A percentile compares a stretch with the other conserved stretches of the same genome.
phyloP scores from a whole-genome alignment of 2,888 invertebrate species.

The Pteria penguin region DNA sequence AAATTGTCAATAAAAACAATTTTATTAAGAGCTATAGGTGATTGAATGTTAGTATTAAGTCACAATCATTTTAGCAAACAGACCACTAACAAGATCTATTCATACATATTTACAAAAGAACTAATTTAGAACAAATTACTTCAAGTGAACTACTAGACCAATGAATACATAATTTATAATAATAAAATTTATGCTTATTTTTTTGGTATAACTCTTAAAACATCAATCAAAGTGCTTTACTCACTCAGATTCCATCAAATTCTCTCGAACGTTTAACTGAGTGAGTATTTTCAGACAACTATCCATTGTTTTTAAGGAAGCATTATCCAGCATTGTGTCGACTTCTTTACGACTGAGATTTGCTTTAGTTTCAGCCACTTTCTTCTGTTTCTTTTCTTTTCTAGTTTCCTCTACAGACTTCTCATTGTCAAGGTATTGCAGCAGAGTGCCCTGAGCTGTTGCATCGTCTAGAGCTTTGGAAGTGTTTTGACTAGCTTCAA shows the following conservation, averaged over 20 bases:
- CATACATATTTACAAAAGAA: too few relatives aligned
- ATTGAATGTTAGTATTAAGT: too few relatives aligned
- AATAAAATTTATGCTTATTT: too few relatives aligned
- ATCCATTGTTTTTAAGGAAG: constrained; percentile 70
- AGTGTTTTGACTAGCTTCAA: constrained; percentile 3
- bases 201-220: too few relatives aligned
- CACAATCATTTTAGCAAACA: too few relatives aligned
- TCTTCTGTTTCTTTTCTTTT: constrained; percentile 32
- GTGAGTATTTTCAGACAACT: constrained; percentile 73
- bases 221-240: too few relatives aligned
- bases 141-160: too few relatives aligned
- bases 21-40: too few relatives aligned
- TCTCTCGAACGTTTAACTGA: constrained; percentile 68
- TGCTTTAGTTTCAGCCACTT: constrained; percentile 16
- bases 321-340: constrained; percentile 62
- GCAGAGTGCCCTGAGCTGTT: not conserved
- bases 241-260: constrained; percentile 76
- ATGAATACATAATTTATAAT: too few relatives aligned
- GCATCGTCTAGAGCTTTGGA: not conserved
- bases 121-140: too few relatives aligned
- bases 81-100: too few relatives aligned
- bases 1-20: too few relatives aligned
- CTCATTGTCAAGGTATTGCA: constrained; percentile 5
- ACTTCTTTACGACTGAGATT: constrained; percentile 58
- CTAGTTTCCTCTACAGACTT: constrained; percentile 22